Base-by-base conservation (phyloP, 2,113 vertebrate species). In the Micromys minutus region DNA sequence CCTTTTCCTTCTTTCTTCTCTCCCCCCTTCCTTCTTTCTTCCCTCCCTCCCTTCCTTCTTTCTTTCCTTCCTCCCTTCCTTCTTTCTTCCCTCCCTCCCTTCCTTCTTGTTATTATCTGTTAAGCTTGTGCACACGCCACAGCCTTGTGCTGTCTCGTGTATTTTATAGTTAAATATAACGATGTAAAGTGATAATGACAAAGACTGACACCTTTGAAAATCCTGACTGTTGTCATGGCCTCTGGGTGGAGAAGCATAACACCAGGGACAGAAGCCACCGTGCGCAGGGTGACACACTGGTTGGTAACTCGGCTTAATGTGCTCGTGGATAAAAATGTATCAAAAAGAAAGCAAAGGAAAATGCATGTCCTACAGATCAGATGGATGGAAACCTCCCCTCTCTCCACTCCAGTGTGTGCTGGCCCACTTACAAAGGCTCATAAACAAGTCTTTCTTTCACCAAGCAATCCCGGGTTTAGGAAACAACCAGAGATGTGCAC, bases 101-200 rank as follows among this genome's bases (percentile, higher is more conserved):
- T 26, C 21, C 22, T 17, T 42, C 79, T 81, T 83, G 55, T 8
- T 77, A 52, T 83, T 83, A 29, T 29, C 57, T 83, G 55, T 26
- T 61, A 61, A 61, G 61, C 57, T 17, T 83, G n/a, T 59, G 24
- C 26, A 83, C 7, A 61, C 61, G 24, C 26, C 80, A 83, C 65
- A 59, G 39, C 16, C 80, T 63, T 88, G 80, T 22, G 21, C 63
- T 50, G 17, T 85, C 50, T 93, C 67, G 88, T 55, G 26, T 63
- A 71, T 29, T 76, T 67, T 52, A 87, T 17, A 77, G 67, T 85
- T 89, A 93, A 87, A 85, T 93, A 45, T 57, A 93, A 85, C 57
- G 65, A 85, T 65, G 42, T 79, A 57, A 22, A n/a, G 29, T 57
- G 13, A n/a, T 83, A 90, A 92, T 57, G 45, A 50, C 89, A 71